A percentile compares a stretch with the other conserved stretches of the same genome.
Evolutionary conservation across 2,888 invertebrate genomes (phyloP).

Genomic region (Ornithoptera priamus): DNA sequence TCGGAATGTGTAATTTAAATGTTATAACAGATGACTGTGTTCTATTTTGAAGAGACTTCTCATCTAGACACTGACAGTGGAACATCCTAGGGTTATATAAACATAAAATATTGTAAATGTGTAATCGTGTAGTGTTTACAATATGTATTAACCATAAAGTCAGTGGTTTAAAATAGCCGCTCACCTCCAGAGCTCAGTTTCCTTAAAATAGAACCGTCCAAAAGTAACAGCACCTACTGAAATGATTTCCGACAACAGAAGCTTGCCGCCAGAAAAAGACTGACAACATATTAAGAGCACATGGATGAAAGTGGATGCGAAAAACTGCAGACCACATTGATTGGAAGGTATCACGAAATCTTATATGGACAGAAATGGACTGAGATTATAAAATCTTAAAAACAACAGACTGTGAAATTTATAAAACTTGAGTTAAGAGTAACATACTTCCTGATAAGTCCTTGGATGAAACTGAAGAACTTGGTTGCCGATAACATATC

Average conservation of each 20-base stretch:
- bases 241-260: background rate
- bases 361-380: background rate
- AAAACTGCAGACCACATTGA: background rate
- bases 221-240: no score
- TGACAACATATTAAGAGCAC: background rate
- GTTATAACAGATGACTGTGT: no score
- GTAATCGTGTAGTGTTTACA: no score
- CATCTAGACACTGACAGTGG: no score
- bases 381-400: background rate
- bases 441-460: constrained; percentile 85
- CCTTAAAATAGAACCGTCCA: no score
- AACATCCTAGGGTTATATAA: no score
- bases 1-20: no score
- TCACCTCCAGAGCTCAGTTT: no score
- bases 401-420: background rate
- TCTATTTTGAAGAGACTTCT: no score
- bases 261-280: background rate
- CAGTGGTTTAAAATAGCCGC: no score
- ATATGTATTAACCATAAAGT: no score
- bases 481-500: constrained; percentile 83
- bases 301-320: background rate
- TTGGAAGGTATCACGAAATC: background rate
- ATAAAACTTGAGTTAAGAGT: background rate
- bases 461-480: constrained; percentile 85
- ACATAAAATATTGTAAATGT: no score